phyloP scores from a whole-genome alignment of 2,113 vertebrate genomes.

The Elaphurus davidianus region DNA sequence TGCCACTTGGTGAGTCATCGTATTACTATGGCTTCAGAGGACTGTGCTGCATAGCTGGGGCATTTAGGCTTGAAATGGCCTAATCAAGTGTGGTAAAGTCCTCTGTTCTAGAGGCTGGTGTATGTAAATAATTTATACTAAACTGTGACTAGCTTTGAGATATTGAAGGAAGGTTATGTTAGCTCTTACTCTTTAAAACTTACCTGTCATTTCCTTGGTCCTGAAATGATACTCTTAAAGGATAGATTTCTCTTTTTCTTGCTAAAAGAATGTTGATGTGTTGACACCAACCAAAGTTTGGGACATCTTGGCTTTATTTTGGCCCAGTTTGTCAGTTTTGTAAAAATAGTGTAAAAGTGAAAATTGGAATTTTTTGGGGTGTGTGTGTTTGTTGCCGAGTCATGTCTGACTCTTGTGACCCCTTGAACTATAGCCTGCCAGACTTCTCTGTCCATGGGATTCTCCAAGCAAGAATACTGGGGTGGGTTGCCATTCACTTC shows the following conservation, averaged over 20 bases:
- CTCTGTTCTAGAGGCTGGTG: not conserved
- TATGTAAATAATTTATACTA: not conserved
- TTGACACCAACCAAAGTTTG: not conserved
- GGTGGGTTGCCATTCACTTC: not conserved
- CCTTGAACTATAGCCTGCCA: not conserved
- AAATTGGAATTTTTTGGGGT: not conserved
- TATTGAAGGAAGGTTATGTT: not conserved
- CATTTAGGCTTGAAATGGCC: constrained; percentile 27
- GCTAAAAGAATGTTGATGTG: not conserved
- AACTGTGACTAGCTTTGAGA: constrained; percentile 19
- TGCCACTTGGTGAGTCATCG: constrained; percentile 49
- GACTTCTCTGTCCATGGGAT: not conserved
- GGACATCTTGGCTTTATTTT: constrained; percentile 4
- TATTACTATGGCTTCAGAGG: not conserved
- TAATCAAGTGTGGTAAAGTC: not conserved
- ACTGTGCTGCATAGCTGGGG: not conserved
- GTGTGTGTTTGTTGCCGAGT: not conserved
- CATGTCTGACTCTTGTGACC: not conserved
- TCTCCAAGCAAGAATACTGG: not conserved
- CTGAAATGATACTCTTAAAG: not conserved
- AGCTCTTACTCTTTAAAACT: not conserved
- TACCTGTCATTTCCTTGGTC: not conserved
- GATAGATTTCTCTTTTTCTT: not conserved
- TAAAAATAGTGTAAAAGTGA: constrained; percentile 29
- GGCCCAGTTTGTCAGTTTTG: not conserved